phyloP scores from a whole-genome alignment of 2,113 vertebrate genomes.

The Tyto alba region DNA sequence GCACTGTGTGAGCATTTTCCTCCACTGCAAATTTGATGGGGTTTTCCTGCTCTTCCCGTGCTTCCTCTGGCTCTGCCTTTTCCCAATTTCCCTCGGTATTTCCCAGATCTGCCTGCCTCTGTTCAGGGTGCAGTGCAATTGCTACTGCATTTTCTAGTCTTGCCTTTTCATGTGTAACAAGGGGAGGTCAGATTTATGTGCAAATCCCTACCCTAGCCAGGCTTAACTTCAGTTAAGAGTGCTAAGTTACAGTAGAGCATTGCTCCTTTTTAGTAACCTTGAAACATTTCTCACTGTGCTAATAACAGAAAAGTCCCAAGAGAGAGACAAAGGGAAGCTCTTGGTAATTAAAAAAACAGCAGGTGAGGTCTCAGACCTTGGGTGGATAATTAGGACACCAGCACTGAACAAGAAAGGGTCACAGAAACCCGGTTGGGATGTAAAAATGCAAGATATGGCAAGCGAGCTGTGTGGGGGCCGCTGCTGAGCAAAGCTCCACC shows the following conservation, averaged over 20 bases:
- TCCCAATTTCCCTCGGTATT: not conserved
- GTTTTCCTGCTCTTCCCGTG: not conserved
- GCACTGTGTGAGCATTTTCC: not conserved
- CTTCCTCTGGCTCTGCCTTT: not conserved
- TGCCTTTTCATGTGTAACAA: not conserved
- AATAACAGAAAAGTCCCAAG: not conserved
- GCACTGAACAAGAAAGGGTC: not conserved
- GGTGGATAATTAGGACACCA: not conserved
- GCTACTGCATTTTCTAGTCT: not conserved
- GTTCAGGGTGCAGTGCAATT: not conserved
- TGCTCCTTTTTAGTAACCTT: slow-evolving; percentile 17
- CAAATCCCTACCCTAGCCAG: not conserved
- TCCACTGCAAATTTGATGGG: not conserved
- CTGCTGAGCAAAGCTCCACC: not conserved
- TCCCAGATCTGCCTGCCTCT: not conserved
- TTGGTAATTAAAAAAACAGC: slow-evolving; percentile 10
- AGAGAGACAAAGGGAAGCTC: not conserved
- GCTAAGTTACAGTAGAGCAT: not conserved
- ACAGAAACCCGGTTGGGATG: not conserved
- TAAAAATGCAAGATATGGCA: not conserved
- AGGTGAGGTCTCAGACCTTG: slow-evolving; percentile 1
- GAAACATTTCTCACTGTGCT: not conserved
- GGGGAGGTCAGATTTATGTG: not conserved
- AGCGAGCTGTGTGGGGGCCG: not conserved
- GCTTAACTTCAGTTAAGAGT: not conserved